phyloP scores from a whole-genome alignment of 2,113 vertebrate species.

The Cyanistes caeruleus region DNA sequence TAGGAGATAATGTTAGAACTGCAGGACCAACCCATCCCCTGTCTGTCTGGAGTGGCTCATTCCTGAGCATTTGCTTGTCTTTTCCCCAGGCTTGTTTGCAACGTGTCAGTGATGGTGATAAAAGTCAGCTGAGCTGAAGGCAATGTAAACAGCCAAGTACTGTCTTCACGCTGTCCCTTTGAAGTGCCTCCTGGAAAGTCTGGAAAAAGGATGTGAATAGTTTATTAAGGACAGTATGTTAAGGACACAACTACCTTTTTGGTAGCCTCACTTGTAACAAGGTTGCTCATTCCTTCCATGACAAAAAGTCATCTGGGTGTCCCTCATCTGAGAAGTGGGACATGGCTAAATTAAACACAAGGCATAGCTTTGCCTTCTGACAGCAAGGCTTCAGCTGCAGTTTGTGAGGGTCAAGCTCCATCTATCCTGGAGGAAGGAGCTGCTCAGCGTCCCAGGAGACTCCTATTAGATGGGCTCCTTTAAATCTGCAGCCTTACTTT shows the following conservation, averaged over 20 bases:
- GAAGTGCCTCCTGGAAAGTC: not conserved
- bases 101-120: not conserved
- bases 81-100: not conserved
- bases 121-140: not conserved
- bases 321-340: not conserved
- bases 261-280: not conserved
- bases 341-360: not conserved
- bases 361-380: not conserved
- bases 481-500: slow-evolving; percentile 25
- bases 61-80: not conserved
- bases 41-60: not conserved
- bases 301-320: not conserved
- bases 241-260: not conserved
- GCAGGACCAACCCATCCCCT: not conserved
- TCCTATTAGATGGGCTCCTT: not conserved
- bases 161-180: not conserved
- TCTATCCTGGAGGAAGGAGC: not conserved
- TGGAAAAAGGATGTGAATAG: not conserved
- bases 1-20: not conserved
- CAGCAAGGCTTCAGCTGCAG: accelerated
- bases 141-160: not conserved
- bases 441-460: accelerated
- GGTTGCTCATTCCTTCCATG: not conserved
- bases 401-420: accelerated
- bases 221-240: not conserved